A percentile compares a stretch with the other conserved stretches of the same genome.
phyloP scores from a whole-genome alignment of 1,140 invertebrate species.

The Rhizoglyphus robini region DNA sequence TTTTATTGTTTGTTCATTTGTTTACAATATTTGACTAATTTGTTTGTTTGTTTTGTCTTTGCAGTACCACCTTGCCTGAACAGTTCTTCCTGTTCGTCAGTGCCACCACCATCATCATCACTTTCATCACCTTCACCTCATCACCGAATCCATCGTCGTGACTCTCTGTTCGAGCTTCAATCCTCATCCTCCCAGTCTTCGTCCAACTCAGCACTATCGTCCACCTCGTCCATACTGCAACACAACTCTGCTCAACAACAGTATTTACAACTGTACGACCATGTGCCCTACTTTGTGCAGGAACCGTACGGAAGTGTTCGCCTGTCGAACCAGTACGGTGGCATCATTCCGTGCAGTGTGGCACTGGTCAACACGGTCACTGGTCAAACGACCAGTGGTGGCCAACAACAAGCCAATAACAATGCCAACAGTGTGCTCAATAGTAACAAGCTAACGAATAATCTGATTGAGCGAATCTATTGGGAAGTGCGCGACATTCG shows the following conservation, averaged over 20 bases:
- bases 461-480: neutral
- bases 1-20: too few relatives aligned
- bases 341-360: neutral
- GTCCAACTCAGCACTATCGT: neutral
- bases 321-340: neutral
- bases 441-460: neutral
- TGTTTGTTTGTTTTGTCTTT: too few relatives aligned
- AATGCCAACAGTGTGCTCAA: neutral
- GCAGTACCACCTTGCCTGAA: too few relatives aligned
- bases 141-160: neutral
- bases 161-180: neutral
- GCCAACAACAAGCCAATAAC: neutral
- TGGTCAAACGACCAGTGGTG: neutral
- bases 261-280: neutral
- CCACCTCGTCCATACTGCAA: neutral
- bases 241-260: too few relatives aligned
- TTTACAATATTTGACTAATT: too few relatives aligned
- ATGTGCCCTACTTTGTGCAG: neutral
- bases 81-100: too few relatives aligned
- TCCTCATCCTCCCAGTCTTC: neutral
- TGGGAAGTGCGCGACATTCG: conserved; percentile 7
- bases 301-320: conserved; percentile 2
- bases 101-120: neutral
- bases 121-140: neutral
- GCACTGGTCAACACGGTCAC: neutral